phyloP scores from a whole-genome alignment of 2,797 vertebrate genomes.

The Poecile montanus region DNA sequence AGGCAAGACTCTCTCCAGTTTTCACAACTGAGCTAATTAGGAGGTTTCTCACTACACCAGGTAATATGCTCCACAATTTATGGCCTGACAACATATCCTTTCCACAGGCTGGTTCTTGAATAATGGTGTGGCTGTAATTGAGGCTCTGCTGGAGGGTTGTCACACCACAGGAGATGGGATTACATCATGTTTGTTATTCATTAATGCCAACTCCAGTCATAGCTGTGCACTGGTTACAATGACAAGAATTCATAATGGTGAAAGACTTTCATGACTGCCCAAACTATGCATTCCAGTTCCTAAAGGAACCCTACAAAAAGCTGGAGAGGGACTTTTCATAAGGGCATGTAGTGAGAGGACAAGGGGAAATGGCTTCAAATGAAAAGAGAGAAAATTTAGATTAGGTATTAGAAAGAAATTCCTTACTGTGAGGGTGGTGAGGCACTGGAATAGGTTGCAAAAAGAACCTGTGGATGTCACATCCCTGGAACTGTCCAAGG shows the following conservation, averaged over 20 bases:
- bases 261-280: not conserved
- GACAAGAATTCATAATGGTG: not conserved
- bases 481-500: not conserved
- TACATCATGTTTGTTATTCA: not conserved
- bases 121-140: not conserved
- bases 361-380: not conserved
- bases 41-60: not conserved
- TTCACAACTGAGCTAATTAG: not conserved
- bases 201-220: not conserved
- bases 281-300: not conserved
- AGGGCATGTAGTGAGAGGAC: not conserved
- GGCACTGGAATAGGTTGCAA: not conserved
- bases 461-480: not conserved
- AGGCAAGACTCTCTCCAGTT: not conserved
- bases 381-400: not conserved
- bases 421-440: not conserved
- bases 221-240: not conserved
- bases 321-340: not conserved
- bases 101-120: not conserved
- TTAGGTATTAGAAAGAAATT: not conserved
- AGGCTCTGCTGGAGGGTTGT: not conserved
- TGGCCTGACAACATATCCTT: not conserved
- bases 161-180: not conserved
- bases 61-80: conserved; percentile 4
- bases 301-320: not conserved